These are phyloP conservation scores for Cistogaster globosa DNA, from an alignment of 2,888 invertebrate genomes.

Conservation along the genomic window DNA sequence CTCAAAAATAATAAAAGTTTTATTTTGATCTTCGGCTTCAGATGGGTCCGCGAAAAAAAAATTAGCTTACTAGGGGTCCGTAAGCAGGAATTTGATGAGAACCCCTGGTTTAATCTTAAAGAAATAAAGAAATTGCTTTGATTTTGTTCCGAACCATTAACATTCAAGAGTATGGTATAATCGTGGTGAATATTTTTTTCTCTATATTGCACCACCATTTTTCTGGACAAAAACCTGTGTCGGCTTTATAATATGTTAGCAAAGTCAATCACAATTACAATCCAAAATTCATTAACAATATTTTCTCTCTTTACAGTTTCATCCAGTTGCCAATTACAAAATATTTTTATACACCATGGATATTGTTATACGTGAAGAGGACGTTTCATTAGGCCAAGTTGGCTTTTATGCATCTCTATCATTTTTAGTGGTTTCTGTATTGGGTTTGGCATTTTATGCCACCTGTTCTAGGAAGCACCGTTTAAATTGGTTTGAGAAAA, in stretches of 20 bases:
- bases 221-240: not conserved
- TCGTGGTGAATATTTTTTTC: too few species aligned
- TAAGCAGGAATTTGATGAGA: too few species aligned
- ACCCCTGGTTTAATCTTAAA: too few species aligned
- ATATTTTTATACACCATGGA: conserved; percentile 77
- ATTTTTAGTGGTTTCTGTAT: conserved; percentile 83
- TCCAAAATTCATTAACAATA: conserved; percentile 50
- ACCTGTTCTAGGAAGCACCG: conserved; percentile 84
- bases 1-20: too few species aligned
- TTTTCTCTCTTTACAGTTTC: conserved; percentile 8
- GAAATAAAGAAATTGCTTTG: too few species aligned
- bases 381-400: conserved; percentile 82
- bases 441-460: conserved; percentile 84
- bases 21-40: too few species aligned
- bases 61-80: too few species aligned
- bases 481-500: conserved; percentile 86
- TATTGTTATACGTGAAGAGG: conserved; percentile 81
- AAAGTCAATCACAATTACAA: not conserved
- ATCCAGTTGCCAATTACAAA: not conserved
- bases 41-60: too few species aligned
- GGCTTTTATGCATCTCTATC: conserved; percentile 84
- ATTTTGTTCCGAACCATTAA: too few species aligned
- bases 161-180: too few species aligned
- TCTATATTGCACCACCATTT: not conserved
- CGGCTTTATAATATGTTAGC: too few species aligned